Evolutionary conservation across 2,888 invertebrate species (phyloP).

Genomic region (Megamerina dolium): DNA sequence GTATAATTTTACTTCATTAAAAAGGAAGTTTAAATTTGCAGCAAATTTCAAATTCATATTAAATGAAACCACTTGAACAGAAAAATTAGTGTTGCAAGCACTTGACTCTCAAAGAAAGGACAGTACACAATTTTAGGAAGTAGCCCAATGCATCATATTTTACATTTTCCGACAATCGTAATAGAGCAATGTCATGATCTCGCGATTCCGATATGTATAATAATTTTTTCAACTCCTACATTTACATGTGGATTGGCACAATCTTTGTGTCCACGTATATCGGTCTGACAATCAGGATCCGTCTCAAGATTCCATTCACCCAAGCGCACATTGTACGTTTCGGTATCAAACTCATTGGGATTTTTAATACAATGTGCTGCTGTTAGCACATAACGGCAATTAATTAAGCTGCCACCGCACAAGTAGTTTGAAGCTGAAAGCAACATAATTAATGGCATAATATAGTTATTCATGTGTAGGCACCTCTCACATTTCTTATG

Average conservation of each 20-base stretch:
- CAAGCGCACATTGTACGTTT: slow-evolving; percentile 43
- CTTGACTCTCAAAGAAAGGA: no score
- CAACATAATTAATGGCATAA: no score
- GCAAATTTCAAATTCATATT: no score
- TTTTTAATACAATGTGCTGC: slow-evolving; percentile 69
- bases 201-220: slow-evolving; percentile 56
- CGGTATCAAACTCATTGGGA: slow-evolving; percentile 50
- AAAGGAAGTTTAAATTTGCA: no score
- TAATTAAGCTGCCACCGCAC: slow-evolving; percentile 67
- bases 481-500: slow-evolving; percentile 47
- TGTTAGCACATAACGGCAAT: slow-evolving; percentile 60
- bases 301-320: slow-evolving; percentile 42
- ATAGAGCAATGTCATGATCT: slow-evolving; percentile 66
- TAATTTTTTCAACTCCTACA: slow-evolving; percentile 56
- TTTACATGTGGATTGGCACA: slow-evolving; percentile 59
- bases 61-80: no score
- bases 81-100: no score
- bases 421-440: no score
- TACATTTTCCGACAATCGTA: slow-evolving; percentile 56
- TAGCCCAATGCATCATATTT: slow-evolving; percentile 52
- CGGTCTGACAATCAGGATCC: slow-evolving; percentile 33
- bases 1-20: no score
- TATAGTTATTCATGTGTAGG: no score
- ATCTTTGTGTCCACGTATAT: slow-evolving; percentile 38
- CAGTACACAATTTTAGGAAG: no score